Evolutionary conservation across 2,797 vertebrate genomes (phyloP).

Genomic region (Geotrypetes seraphini): DNA sequence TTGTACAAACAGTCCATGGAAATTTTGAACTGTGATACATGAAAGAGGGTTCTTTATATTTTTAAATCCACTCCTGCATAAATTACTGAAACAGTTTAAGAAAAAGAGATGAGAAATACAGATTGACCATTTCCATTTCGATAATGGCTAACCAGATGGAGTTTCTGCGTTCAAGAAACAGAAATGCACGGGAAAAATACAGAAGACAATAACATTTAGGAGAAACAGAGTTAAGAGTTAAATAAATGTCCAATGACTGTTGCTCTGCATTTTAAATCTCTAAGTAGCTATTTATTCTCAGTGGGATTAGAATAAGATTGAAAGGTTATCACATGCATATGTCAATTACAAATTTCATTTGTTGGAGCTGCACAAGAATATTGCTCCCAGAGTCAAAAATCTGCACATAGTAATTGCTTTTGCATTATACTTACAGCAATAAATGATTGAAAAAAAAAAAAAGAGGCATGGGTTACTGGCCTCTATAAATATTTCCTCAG

Average conservation of each 20-base stretch:
- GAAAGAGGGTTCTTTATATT: no score
- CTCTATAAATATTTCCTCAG: no score
- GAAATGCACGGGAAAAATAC: not conserved
- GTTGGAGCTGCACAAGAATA: no score
- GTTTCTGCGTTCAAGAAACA: constrained; percentile 17
- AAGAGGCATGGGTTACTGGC: no score
- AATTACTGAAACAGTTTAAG: constrained; percentile 16
- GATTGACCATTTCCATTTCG: constrained; percentile 24
- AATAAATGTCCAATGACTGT: not conserved
- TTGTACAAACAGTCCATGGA: constrained; percentile 45
- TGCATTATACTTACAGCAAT: no score
- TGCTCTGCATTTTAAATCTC: constrained; percentile 3
- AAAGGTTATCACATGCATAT: not conserved
- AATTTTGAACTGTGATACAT: not conserved
- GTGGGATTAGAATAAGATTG: not conserved
- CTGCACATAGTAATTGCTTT: no score
- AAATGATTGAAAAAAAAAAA: no score
- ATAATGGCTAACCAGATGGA: constrained; percentile 15
- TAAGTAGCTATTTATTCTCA: constrained; percentile 8
- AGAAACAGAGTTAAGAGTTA: not conserved
- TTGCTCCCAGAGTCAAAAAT: no score
- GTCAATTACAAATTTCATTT: no score
- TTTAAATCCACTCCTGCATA: constrained; percentile 17
- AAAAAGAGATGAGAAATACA: constrained; percentile 4
- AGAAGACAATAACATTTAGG: constrained; percentile 3